Conservation (phyloP, 2,113 vertebrate species). For the Actenoides lindsayi region DNA sequence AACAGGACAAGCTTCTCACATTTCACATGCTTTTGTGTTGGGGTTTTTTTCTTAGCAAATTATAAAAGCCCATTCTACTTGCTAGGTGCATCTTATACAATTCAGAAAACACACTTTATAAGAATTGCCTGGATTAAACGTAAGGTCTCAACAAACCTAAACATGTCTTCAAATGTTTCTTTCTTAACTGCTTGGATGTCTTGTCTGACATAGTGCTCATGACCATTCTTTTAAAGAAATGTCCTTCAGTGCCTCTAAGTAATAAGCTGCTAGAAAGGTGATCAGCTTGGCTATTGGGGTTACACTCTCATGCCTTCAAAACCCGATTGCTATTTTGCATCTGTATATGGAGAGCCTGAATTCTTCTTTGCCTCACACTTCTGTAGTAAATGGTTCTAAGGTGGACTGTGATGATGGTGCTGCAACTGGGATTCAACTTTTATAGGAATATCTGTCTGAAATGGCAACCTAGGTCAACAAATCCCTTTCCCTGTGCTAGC, state of each 20-base stretch:
- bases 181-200: neutral
- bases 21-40: neutral
- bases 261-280: slow-evolving; percentile 37
- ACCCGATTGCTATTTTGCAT: neutral
- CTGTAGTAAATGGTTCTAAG: neutral
- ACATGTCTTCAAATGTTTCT: neutral
- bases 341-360: neutral
- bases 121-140: neutral
- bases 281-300: neutral
- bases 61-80: neutral
- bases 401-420: neutral
- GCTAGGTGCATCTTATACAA: neutral
- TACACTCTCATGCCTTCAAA: neutral
- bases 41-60: neutral
- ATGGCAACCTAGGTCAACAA: neutral
- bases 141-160: neutral
- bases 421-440: neutral
- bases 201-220: neutral
- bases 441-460: neutral
- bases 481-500: neutral
- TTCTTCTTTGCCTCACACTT: neutral
- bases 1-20: neutral
- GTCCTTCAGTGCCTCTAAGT: neutral
- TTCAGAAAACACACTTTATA: neutral
- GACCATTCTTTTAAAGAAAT: slow-evolving; percentile 5